Base-by-base conservation (phyloP, 2,113 vertebrate species). In the Oncorhynchus keta region DNA sequence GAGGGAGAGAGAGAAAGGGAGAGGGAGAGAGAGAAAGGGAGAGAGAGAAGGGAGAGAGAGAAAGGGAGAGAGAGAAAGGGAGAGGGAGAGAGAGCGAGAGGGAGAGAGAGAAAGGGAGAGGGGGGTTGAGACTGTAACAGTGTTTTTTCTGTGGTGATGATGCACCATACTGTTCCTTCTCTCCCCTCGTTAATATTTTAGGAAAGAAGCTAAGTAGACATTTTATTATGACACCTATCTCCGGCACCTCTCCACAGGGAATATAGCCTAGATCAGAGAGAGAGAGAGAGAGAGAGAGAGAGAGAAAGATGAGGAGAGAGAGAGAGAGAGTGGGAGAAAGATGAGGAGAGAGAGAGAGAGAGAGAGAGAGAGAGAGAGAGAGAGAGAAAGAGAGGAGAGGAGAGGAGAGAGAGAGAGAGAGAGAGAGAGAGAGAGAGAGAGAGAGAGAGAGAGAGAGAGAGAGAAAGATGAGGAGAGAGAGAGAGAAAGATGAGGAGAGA, bases 181-280 rank as follows among this genome's bases (percentile, higher is more conserved):
- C 61, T 86, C 80, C 78, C 24, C 16, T 88, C 84, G 86, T 92
- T 91, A 90, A 90, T 89, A 82, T 79, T 90, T 91, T 87, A 88
- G 87, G 83, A 90, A 83, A 79, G 87, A 74, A 84, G 81, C 79
- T 89, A 85, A 86, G 83, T 76, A 75, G 76, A 76, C 81, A 79
- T 88, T 89, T 91, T 92, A 90, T 90, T 86, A 81, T 87, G 84
- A 89, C 83, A 84, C 87, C 85, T 86, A 82, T 84, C 87, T 84
- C 85, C 88, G 85, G 88, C 87, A 87, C 78, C 84, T 65, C 70
- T 45, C 61, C 13, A 39, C 12, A 18, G 32, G 73, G 81, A 83
- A 84, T 32, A 82, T 1, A 79, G 75, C 74, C 70, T 18, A 20
- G 11, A 2, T 35, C 12, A 20, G 24, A 65, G 74, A 68, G 51